phyloP scores from a whole-genome alignment of 2,113 vertebrate genomes.

The Ardeotis arabs region DNA sequence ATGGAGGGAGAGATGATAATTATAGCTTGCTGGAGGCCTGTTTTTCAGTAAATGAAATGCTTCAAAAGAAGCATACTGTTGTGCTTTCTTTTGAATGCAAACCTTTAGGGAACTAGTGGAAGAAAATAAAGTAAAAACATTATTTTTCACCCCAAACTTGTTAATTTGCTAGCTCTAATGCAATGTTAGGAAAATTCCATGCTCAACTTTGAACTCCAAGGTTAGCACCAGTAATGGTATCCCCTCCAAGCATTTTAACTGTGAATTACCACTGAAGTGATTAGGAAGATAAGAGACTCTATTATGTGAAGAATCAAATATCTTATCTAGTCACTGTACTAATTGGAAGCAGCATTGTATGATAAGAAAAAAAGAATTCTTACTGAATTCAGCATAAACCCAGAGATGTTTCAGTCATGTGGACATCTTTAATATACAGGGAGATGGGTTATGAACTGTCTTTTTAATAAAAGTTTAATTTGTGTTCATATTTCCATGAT shows the following conservation, averaged over 20 bases:
- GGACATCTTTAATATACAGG: neutral
- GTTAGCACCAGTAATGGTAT: neutral
- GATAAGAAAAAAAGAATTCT: neutral
- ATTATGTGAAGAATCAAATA: neutral
- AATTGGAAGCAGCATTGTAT: neutral
- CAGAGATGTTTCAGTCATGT: neutral
- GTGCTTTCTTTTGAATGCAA: neutral
- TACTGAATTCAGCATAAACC: neutral
- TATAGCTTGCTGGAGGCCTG: conserved; percentile 31
- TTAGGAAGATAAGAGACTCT: neutral
- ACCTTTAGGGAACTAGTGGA: neutral
- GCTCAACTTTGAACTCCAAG: conserved; percentile 35
- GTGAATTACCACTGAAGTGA: neutral
- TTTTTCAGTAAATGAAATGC: conserved; percentile 17
- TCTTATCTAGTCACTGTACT: neutral
- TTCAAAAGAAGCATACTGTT: neutral
- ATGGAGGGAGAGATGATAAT: neutral
- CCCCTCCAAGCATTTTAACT: neutral
- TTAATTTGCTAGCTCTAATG: neutral
- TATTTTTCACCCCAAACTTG: neutral
- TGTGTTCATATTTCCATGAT: neutral
- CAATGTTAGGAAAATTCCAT: neutral
- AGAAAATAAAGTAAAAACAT: neutral
- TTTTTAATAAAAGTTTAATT: neutral
- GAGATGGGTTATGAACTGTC: neutral